phyloP scores from a whole-genome alignment of 2,797 vertebrate species.

The Leuciscus waleckii region DNA sequence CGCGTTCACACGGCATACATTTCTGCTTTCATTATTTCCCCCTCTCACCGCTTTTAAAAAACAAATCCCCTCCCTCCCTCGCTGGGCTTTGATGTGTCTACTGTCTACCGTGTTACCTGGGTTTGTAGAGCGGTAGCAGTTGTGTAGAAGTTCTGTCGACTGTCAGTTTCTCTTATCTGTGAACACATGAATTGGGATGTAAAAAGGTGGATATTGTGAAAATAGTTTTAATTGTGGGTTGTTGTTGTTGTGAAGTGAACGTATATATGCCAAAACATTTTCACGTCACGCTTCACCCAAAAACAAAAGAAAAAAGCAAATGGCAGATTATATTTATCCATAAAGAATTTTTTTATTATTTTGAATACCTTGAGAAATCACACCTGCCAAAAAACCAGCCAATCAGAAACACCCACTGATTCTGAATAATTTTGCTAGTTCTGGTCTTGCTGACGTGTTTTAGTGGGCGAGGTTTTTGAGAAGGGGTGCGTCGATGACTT shows the following conservation, averaged over 20 bases:
- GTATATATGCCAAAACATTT: background rate
- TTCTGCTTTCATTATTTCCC: conserved; percentile 75
- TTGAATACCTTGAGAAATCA: background rate
- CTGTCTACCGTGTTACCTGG: conserved; percentile 79
- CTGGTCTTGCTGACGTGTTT: background rate
- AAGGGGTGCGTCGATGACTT: background rate
- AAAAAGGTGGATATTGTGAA: background rate
- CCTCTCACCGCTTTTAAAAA: conserved; percentile 66
- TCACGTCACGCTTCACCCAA: background rate
- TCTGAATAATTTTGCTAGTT: background rate
- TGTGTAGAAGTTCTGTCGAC: conserved; percentile 75
- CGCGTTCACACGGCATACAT: conserved; percentile 78
- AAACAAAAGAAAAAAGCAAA: background rate
- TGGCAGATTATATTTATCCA: background rate
- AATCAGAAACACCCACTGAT: background rate
- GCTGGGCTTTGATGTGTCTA: conserved; percentile 77
- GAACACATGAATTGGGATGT: conserved; percentile 27
- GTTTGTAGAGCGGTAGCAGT: conserved; percentile 79
- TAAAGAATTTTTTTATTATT: background rate
- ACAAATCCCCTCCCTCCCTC: conserved; percentile 58
- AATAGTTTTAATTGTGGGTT: background rate
- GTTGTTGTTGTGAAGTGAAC: background rate
- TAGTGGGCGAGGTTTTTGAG: background rate
- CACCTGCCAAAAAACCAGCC: background rate
- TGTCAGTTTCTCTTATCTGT: conserved; percentile 62